Evolutionary conservation across 2,888 invertebrate genomes (phyloP), one percentile per base, ranked within the genome.

Genomic region (Lasioglossum villosulum): DNA sequence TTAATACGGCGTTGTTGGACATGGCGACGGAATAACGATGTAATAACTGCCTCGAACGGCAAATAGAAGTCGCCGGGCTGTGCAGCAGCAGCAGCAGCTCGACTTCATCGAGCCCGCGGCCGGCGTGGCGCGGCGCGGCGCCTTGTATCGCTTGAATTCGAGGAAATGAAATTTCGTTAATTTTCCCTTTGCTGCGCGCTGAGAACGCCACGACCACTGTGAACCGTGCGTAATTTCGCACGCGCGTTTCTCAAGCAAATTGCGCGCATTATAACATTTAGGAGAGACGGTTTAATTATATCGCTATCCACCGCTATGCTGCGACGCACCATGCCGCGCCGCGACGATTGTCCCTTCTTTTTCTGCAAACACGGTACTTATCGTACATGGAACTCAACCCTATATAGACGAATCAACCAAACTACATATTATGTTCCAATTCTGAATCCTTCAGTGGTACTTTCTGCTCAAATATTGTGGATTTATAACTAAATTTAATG

Each of bases 91-190:
- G 63, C 81, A 52, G 72, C 14, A 72, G 39, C 45, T 68, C 34
- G 59, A 73, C 63, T 85, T 68, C 73, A 80, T 85, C 85, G 84
- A 77, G 56, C 56, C 82, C 79, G 73, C 63, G 77, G n/a, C 45
- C 45, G 45, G 16, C 45, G 45, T 1, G 4, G 45, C 68, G 37
- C 66, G 75, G 76, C 42, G 37, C 66, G 75, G 76, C 42, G 71
- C 77, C 80, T 83, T 79, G 78, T 75, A 81, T 82, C 84, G 89
- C 80, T 68, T 68, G 80, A 82, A 82, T 87, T 84, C 84, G 82
- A 80, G 82, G 79, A 85, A 90, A 90, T 89, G 91, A 86, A 90
- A 90, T 90, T 90, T 90, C 88, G 90, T 89, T 90, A 89, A 90
- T 90, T 89, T 80, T 78, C 80, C 79, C 79, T 81, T 73, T 75